A percentile compares a stretch with the other conserved stretches of the same genome.
phyloP scores from a whole-genome alignment of 2,888 invertebrate species.

The Amphiduros pacificus region DNA sequence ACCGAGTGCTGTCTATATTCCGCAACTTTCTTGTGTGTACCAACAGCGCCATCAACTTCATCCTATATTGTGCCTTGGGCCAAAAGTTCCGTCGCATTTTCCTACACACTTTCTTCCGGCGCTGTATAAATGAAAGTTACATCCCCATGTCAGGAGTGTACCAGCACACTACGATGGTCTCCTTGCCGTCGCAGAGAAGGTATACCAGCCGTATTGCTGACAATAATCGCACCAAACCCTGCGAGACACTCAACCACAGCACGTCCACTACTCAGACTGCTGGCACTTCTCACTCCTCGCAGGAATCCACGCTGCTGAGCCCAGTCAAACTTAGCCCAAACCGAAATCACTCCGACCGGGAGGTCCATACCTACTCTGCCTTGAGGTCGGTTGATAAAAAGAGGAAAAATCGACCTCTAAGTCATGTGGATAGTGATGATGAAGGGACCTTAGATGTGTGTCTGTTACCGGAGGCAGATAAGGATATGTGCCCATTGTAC shows the following conservation, averaged over 20 bases:
- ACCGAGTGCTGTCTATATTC: constrained; percentile 45
- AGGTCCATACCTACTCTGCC: constrained; percentile 15
- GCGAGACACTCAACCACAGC: constrained; percentile 11
- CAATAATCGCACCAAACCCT: constrained; percentile 7
- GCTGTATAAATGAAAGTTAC: constrained; percentile 31
- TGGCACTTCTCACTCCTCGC: neutral
- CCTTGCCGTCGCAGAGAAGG: neutral
- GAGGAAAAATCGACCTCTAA: neutral
- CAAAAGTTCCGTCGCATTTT: constrained; percentile 77
- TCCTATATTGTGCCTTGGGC: constrained; percentile 96
- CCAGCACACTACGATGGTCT: constrained; percentile 16
- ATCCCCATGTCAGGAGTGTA: constrained; percentile 25
- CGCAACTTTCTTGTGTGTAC: constrained; percentile 88
- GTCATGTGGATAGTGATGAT: constrained; percentile 14
- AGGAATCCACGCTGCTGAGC: constrained; percentile 13
- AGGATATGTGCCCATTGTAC: constrained; percentile 7
- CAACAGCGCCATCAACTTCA: constrained; percentile 96
- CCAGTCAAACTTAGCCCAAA: constrained; percentile 2
- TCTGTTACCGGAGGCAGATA: constrained; percentile 9
- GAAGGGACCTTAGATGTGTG: constrained; percentile 14
- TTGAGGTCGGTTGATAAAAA: constrained; percentile 11
- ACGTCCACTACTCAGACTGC: constrained; percentile 7
- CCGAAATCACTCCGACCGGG: constrained; percentile 4
- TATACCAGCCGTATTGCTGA: constrained; percentile 1
- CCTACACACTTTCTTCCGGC: constrained; percentile 49